phyloP scores from a whole-genome alignment of 2,113 vertebrate species.

The Naja naja region DNA sequence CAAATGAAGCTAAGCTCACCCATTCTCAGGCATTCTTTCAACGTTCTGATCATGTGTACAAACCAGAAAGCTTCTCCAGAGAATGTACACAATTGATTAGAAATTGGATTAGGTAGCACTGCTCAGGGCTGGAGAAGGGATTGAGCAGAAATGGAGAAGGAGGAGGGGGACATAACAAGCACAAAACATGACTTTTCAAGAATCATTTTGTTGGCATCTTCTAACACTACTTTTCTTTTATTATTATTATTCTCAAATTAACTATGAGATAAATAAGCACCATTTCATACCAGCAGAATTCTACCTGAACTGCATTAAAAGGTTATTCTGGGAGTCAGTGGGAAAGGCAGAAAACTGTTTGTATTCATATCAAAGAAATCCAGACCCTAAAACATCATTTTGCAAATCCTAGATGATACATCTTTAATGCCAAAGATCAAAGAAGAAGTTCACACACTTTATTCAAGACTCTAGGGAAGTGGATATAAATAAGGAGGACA shows the following conservation, averaged over 20 bases:
- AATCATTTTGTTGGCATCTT: neutral
- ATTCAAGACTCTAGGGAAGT: neutral
- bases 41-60: neutral
- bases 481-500: neutral
- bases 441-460: neutral
- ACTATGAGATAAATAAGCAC: neutral
- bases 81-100: neutral
- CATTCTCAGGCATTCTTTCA: neutral
- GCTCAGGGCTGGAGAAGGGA: neutral
- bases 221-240: neutral
- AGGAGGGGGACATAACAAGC: neutral
- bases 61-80: neutral
- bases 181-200: neutral
- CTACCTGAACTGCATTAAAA: neutral
- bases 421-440: neutral
- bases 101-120: neutral
- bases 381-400: neutral
- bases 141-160: neutral
- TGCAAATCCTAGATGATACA: neutral
- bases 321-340: neutral
- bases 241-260: neutral
- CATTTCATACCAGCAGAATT: neutral
- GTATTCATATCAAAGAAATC: neutral
- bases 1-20: neutral
- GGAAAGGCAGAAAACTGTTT: neutral